Base-by-base conservation (phyloP, 1,140 invertebrate genomes). In the Saccostrea echinata region DNA sequence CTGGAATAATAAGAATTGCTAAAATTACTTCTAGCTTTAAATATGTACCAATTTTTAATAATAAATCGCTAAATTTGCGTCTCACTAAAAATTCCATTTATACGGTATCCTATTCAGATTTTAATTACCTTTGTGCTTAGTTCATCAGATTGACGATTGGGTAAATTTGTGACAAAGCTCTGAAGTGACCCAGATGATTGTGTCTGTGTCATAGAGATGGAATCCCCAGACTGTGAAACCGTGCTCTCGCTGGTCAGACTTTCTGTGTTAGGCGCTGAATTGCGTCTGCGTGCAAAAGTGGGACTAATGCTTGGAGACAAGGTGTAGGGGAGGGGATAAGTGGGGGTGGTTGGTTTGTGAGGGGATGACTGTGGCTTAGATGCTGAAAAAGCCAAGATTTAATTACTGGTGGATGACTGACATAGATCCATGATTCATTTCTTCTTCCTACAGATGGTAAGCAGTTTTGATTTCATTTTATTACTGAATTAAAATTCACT, bases 261-360 rank as follows among this genome's bases (percentile, higher is more conserved):
- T 24, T 85, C 86, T 43, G 89, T 83, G 85, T 89, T 90, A 1
- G 91, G 91, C 12, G 91, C 91, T 24, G 91, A 91, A 82, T 91
- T 91, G 33, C 90, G 87, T 13, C 91, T 85, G n/a, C 89, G 81
- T 0, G 57, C 18, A n/a, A 51, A 80, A 9, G 68, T 9, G n/a
- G 87, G 87, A 80, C 87, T 88, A 30, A 27, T 16, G 55, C 53
- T 51, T 53, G 86, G 86, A 71, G 76, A 82, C 24, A 84, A 57
- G 21, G 82, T 83, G 35, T n/a, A 83, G 6, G 81, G 52, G 35
- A 53, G 52, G 35, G 43, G 33, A 43, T 51, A 21, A 24, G 81
- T 83, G 8, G 81, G 81, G 18, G 81, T 51, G 81, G 81, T 52
- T 18, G 35, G 52, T 33, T 83, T 83, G 68, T 83, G 81, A 52